Evolutionary conservation across 1,140 invertebrate genomes (phyloP).

Genomic region (Polypedilum pembai): DNA sequence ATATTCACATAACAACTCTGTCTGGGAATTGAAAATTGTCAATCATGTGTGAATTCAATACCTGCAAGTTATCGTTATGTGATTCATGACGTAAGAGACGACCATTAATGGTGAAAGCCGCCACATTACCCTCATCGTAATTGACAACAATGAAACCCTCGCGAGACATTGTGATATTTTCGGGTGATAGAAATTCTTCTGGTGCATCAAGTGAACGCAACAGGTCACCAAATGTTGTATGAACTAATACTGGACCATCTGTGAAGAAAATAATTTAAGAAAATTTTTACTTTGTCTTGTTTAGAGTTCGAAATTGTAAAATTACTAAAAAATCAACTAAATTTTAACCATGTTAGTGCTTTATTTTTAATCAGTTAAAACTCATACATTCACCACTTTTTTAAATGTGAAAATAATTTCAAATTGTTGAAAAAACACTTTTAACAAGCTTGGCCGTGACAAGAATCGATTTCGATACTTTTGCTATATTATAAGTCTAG

Average conservation of each 20-base stretch:
- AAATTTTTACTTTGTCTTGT: too few relatives aligned
- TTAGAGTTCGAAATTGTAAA: too few relatives aligned
- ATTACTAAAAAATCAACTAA: slow-evolving; percentile 32
- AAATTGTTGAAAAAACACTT: too few relatives aligned
- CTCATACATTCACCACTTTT: too few relatives aligned
- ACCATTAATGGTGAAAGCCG: slow-evolving; percentile 89
- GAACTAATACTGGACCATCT: slow-evolving; percentile 94
- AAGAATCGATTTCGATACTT: too few relatives aligned
- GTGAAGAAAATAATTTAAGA: slow-evolving; percentile 28
- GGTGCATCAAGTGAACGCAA: slow-evolving; percentile 81
- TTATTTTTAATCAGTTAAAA: too few relatives aligned
- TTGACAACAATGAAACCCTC: slow-evolving; percentile 95
- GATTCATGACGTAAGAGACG: slow-evolving; percentile 77
- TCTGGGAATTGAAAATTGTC: background rate
- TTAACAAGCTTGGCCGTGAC: too few relatives aligned
- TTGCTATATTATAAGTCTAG: too few relatives aligned
- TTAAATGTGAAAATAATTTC: too few relatives aligned
- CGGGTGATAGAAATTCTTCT: slow-evolving; percentile 70
- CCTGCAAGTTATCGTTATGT: slow-evolving; percentile 92
- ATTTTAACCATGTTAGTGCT: too few relatives aligned
- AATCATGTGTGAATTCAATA: slow-evolving; percentile 40
- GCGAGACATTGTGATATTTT: slow-evolving; percentile 85
- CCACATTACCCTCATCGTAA: slow-evolving; percentile 84
- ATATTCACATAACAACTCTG: background rate
- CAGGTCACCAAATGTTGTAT: slow-evolving; percentile 97